Evolutionary conservation across 2,797 vertebrate species (phyloP), one percentile per base, ranked within the genome.

Genomic region (Galago senegalensis): DNA sequence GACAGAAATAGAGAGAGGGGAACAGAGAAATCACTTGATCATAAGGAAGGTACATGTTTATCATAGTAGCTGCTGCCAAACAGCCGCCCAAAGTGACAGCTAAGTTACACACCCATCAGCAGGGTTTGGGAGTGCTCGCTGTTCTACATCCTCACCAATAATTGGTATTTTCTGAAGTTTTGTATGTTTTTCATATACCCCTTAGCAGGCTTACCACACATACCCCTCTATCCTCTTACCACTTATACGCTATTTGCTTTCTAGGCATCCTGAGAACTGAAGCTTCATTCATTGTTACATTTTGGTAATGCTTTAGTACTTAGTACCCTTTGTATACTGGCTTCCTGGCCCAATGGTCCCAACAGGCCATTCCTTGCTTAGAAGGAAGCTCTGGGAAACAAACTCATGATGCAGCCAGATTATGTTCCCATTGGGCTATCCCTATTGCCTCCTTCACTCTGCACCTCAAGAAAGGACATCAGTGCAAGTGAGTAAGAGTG

Each of bases 61-160:
- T 27, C 61, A 4, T 77, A 40, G 79, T 6, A 61, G 79, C 60
- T 87, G 77, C 37, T 69, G 61, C 63, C 34, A 84, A 23, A 63
- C 37, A 81, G 6, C 49, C 61, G 40, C 23, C 65, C 34, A 49
- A 70, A 16, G 23, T 14, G 9, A 58, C 56, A 11, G 20, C 60
- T 60, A 12, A 31, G 29, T 2, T 27, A 31, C 21, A 5, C 18
- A 61, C 31, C 81, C 29, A 3, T 40, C 40, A 7, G n/a, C n/a
- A 14, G 80, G 1, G 3, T 60, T 3, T 9, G n/a, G n/a, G 16
- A 29, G 37, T 11, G 16, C 5, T 1, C 7, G 6, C 5, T 79
- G 31, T 27, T 37, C 40, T 80, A 18, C 23, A 27, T 65, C 40
- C 34, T 87, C 34, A 43, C 49, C 69, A 20, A 3, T 27, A 72